phyloP scores from a whole-genome alignment of 2,113 vertebrate species.

The Perccottus glenii region DNA sequence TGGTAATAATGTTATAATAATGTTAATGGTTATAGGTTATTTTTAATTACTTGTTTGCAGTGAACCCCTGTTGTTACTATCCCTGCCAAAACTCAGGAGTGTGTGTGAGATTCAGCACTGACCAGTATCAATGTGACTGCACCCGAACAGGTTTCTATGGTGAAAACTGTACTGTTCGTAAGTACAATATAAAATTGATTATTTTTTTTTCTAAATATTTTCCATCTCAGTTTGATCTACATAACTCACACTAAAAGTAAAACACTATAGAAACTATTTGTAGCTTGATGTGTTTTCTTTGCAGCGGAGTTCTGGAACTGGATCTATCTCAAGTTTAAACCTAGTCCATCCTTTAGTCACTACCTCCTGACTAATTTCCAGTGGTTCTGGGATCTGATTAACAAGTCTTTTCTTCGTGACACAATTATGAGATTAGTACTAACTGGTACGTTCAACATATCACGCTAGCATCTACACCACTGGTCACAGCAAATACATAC shows the following conservation, averaged over 20 bases:
- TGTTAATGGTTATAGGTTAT: neutral
- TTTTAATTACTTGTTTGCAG: constrained; percentile 67
- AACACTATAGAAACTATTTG: neutral
- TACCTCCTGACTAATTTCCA: constrained; percentile 88
- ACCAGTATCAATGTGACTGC: constrained; percentile 89
- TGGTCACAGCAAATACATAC: too few species aligned
- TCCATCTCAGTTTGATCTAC: neutral
- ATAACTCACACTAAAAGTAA: neutral
- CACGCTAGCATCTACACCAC: too few species aligned
- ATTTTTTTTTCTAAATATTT: neutral
- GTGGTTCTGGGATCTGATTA: constrained; percentile 90
- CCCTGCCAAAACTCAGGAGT: constrained; percentile 91
- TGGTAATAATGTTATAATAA: too few species aligned
- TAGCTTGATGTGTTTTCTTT: neutral
- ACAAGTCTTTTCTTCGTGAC: constrained; percentile 84
- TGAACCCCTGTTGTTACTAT: constrained; percentile 93
- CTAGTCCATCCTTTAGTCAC: constrained; percentile 81
- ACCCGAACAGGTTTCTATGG: constrained; percentile 88
- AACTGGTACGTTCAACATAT: constrained; percentile 71
- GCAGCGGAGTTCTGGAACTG: constrained; percentile 88
- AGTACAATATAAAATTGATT: constrained; percentile 74
- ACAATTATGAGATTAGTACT: constrained; percentile 88
- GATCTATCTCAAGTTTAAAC: constrained; percentile 80
- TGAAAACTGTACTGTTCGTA: constrained; percentile 88
- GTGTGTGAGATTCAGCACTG: constrained; percentile 82